Conservation (phyloP, 1,140 invertebrate genomes). For the Parapsyche elsis region DNA sequence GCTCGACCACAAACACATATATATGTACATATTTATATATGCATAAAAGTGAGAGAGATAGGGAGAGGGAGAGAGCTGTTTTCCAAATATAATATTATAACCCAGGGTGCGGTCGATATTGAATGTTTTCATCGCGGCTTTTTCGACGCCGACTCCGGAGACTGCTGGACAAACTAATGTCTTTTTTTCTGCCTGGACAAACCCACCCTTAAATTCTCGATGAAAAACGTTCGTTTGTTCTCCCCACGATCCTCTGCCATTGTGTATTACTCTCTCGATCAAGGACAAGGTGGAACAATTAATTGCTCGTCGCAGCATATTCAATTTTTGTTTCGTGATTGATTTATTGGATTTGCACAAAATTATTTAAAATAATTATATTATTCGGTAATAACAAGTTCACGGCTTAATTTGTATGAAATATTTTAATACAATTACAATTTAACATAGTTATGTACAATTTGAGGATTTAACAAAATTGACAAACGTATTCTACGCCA, state of each 20-base stretch:
- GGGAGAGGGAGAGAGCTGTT: conserved; percentile 1
- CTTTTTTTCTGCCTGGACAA: conserved; percentile 10
- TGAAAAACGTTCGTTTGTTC: conserved; percentile 24
- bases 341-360: no score
- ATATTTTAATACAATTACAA: no score
- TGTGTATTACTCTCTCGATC: no score
- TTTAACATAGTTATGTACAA: no score
- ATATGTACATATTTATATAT: background rate
- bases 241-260: background rate
- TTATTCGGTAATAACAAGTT: no score
- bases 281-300: no score
- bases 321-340: no score
- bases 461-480: no score
- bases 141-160: conserved; percentile 3
- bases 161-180: conserved; percentile 32
- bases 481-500: no score
- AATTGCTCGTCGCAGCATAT: no score
- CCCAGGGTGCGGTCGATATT: conserved; percentile 39
- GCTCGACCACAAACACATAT: conserved; percentile 7
- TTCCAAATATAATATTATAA: conserved; percentile 43
- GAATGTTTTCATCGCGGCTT: conserved; percentile 49
- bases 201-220: background rate
- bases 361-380: no score
- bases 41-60: background rate
- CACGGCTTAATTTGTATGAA: no score